phyloP scores from a whole-genome alignment of 2,797 vertebrate genomes.

The Hozukius guyotensis region DNA sequence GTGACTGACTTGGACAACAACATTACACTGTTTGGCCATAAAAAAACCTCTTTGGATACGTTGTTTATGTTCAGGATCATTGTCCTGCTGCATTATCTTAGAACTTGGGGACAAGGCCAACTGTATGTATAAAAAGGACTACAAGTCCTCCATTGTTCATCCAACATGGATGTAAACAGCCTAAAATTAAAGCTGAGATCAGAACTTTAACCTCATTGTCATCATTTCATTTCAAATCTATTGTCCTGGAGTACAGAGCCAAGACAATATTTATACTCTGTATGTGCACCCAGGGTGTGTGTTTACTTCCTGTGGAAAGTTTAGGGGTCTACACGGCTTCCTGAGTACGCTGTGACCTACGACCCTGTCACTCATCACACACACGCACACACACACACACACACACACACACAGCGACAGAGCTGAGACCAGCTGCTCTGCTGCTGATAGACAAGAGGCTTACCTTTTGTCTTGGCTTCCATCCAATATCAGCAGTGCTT shows the following conservation, averaged over 20 bases:
- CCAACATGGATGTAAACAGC: not conserved
- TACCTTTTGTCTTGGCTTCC: constrained; percentile 40
- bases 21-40: not conserved
- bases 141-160: not conserved
- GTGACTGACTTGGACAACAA: not conserved
- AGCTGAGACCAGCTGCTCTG: constrained; percentile 37
- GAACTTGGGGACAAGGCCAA: no score
- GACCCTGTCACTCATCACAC: constrained; percentile 54
- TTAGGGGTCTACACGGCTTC: constrained; percentile 47
- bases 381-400: not conserved
- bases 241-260: constrained; percentile 21
- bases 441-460: constrained; percentile 50
- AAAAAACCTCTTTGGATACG: not conserved
- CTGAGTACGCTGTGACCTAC: constrained; percentile 54
- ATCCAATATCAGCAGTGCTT: constrained; percentile 3
- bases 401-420: not conserved
- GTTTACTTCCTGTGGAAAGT: constrained; percentile 67
- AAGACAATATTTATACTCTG: constrained; percentile 10
- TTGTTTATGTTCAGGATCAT: not conserved
- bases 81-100: not conserved
- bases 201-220: not conserved
- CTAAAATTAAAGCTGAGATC: not conserved
- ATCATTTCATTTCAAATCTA: constrained; percentile 6
- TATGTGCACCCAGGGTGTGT: not conserved
- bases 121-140: not conserved